Conservation (phyloP, 2,888 invertebrate genomes). For the Zygothrica quintamaculata region DNA sequence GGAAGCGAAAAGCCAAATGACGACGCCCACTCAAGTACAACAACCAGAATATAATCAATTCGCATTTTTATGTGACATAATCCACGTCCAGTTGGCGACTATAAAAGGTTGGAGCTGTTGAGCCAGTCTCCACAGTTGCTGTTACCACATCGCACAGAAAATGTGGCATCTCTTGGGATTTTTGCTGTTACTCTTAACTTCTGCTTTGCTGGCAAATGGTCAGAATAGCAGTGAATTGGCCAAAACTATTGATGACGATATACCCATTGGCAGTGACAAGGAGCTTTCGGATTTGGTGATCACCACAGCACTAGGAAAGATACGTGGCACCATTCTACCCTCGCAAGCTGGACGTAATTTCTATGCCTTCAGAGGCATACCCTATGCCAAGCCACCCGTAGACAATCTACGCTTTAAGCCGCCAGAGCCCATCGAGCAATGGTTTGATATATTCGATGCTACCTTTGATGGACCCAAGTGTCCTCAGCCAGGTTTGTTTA, state of each 20-base stretch:
- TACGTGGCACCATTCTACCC: slow-evolving; percentile 82
- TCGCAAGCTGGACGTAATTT: slow-evolving; percentile 82
- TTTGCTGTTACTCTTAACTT: slow-evolving; percentile 29
- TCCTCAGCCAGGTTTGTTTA: slow-evolving; percentile 84
- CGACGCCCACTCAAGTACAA: slow-evolving; percentile 49
- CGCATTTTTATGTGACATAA: slow-evolving; percentile 59
- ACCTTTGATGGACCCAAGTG: slow-evolving; percentile 87
- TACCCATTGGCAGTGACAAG: slow-evolving; percentile 75
- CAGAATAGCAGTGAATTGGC: slow-evolving; percentile 37
- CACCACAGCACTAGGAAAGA: slow-evolving; percentile 83
- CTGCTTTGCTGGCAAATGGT: slow-evolving; percentile 2
- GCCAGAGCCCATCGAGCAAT: slow-evolving; percentile 85
- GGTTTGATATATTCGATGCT: slow-evolving; percentile 86
- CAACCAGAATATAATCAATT: slow-evolving; percentile 64
- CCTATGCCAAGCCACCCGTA: slow-evolving; percentile 83
- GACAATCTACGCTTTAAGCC: slow-evolving; percentile 82
- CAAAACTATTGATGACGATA: slow-evolving; percentile 41
- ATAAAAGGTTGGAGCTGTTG: slow-evolving; percentile 57
- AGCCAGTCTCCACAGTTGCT: slow-evolving; percentile 50
- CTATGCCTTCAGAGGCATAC: slow-evolving; percentile 84
- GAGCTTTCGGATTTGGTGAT: slow-evolving; percentile 82
- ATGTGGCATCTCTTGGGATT: slow-evolving; percentile 50
- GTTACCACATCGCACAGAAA: slow-evolving; percentile 12
- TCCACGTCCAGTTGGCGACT: slow-evolving; percentile 36
- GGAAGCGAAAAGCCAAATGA: slow-evolving; percentile 34